These are phyloP conservation scores for Cyanistes caeruleus DNA, from an alignment of 2,113 vertebrate species.

Conservation along the genomic window DNA sequence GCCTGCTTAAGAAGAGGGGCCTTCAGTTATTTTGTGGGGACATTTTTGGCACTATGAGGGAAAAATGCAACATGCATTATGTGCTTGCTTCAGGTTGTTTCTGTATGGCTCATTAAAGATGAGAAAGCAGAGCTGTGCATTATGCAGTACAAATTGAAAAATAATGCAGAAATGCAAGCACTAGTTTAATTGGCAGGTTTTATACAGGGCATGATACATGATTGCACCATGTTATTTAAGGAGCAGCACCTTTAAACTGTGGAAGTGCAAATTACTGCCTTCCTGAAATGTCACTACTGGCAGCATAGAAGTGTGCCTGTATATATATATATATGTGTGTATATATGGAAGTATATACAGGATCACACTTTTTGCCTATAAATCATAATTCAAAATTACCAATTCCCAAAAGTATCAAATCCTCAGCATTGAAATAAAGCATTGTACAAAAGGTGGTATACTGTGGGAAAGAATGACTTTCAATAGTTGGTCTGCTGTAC, in stretches of 20 bases:
- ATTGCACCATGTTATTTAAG: not conserved
- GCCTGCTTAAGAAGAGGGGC: not conserved
- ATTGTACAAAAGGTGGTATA: not conserved
- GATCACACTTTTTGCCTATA: not conserved
- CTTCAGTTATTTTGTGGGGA: not conserved
- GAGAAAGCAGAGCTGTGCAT: not conserved
- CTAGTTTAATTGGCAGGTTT: not conserved
- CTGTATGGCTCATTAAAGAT: not conserved
- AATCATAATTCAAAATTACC: not conserved
- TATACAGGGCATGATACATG: not conserved
- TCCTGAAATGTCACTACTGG: not conserved
- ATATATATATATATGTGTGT: not conserved
- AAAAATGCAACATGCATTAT: not conserved
- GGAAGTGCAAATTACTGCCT: not conserved
- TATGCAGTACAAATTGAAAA: not conserved
- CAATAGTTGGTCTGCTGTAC: not conserved
- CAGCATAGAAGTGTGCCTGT: not conserved
- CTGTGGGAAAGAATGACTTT: not conserved
- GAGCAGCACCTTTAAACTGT: not conserved
- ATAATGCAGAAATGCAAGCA: not conserved
- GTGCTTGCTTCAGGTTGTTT: not conserved
- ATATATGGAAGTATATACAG: not conserved
- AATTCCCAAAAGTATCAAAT: not conserved
- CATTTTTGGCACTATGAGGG: not conserved
- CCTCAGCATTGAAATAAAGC: not conserved